Conservation (phyloP, 2,888 invertebrate genomes). For the Arrhopalites spinosus region DNA sequence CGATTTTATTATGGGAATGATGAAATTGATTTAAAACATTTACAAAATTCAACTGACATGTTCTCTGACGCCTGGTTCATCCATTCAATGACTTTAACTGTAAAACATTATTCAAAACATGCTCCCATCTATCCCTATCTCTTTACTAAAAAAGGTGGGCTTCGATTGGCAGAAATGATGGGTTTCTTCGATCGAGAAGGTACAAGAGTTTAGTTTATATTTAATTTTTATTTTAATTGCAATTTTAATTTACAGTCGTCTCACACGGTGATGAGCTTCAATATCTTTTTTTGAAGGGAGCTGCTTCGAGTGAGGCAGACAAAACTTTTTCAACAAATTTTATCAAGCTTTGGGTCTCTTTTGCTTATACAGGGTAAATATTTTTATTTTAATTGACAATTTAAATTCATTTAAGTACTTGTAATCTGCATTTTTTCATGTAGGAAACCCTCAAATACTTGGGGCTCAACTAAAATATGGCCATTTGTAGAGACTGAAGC, state of each 20-base stretch:
- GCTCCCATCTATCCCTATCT: conserved; percentile 30
- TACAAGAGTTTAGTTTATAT: neutral
- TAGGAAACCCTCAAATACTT: conserved; percentile 15
- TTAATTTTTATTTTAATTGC: conserved; percentile 1
- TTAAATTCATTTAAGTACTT: neutral
- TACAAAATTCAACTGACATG: conserved; percentile 8
- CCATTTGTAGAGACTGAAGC: neutral
- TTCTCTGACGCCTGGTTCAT: conserved; percentile 32
- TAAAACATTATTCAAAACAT: conserved; percentile 9
- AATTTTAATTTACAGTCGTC: conserved; percentile 6
- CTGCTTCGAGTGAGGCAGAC: neutral
- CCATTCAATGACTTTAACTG: neutral
- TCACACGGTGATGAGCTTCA: conserved; percentile 28
- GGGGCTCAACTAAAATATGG: conserved; percentile 14
- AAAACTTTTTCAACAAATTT: conserved; percentile 4
- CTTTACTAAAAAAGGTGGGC: conserved; percentile 22
- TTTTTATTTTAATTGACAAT: neutral
- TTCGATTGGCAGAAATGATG: neutral
- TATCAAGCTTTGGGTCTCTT: conserved; percentile 24
- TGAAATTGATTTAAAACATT: neutral
- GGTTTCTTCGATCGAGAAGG: conserved; percentile 13
- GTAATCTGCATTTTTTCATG: neutral
- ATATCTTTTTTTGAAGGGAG: conserved; percentile 26
- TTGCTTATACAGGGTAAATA: conserved; percentile 21
- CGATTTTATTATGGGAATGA: conserved; percentile 29